phyloP scores from a whole-genome alignment of 2,888 invertebrate species.

The Tipula vernalis region DNA sequence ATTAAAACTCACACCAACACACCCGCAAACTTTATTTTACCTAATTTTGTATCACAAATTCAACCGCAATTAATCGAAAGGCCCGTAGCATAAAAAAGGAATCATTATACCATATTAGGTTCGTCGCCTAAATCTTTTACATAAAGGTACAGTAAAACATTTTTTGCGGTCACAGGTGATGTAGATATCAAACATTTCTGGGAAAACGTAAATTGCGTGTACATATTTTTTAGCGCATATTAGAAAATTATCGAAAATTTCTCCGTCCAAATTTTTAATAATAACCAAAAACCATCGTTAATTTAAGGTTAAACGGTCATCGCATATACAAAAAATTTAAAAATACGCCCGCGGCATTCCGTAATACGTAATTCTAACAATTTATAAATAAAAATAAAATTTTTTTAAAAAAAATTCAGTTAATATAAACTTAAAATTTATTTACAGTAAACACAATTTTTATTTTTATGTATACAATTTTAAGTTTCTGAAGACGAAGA shows the following conservation, averaged over 20 bases:
- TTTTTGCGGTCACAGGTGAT: background rate
- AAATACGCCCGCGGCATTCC: background rate
- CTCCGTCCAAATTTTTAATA: background rate
- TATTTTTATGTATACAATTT: background rate
- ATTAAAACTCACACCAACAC: too few relatives aligned
- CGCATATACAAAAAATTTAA: background rate
- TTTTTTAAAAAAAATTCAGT: background rate
- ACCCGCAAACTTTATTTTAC: too few relatives aligned
- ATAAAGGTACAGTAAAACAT: too few relatives aligned
- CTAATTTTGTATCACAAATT: too few relatives aligned
- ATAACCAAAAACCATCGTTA: background rate
- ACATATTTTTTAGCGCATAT: background rate
- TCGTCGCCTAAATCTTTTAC: background rate
- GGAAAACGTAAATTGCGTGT: background rate
- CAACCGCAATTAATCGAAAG: too few relatives aligned
- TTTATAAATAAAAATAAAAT: background rate
- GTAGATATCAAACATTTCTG: background rate
- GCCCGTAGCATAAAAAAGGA: too few relatives aligned
- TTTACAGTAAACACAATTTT: background rate
- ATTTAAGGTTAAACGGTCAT: background rate
- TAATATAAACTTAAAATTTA: background rate
- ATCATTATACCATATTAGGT: background rate
- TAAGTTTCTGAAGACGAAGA: background rate
- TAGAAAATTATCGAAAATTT: background rate
- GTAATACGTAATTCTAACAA: background rate